Evolutionary conservation across 2,888 invertebrate genomes (phyloP), one percentile per base, ranked within the genome.

Genomic region (Agriopis leucophaearia): DNA sequence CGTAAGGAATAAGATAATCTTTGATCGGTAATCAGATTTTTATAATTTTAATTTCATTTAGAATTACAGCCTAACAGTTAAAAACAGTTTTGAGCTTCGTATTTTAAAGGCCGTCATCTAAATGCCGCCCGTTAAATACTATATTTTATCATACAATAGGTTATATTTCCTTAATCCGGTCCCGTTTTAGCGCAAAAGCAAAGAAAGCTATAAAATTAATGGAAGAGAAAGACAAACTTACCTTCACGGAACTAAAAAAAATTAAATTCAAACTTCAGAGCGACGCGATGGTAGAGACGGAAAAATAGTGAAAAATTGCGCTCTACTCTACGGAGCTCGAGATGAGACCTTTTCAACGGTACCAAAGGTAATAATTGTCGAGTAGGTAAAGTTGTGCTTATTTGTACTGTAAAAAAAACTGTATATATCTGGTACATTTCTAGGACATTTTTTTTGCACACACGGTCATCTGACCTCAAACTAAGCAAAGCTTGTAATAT

Each of bases 141-240:
- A n/a, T 7, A 12, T 40, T 18, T 18, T 18, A 27, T 36, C 0
- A 38, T 44, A 13, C 9, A 18, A 18, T 8, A n/a, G n/a, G n/a
- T n/a, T n/a, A 12, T n/a, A 36, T 48, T 48, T 52, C 58, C 63
- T 56, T 38, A 64, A 27, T 68, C 40, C 57, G 35, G 36, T 45
- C 63, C 63, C 52, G 55, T 64, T 40, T n/a, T 38, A 67, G 52
- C 15, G 42, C 58, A 35, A 58, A 66, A 66, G 59, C 52, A 71
- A 67, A 67, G 64, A 51, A 59, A 69, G 68, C 68, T 69, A 66
- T 71, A 62, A 71, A 74, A 73, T 73, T 74, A 76, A 74, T 73
- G 73, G 62, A 72, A 66, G 60, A 70, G 73, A 72, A 74, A 73
- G 70, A 72, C 74, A 74, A 76, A 76, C 62, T 59, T 60, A 61